These are phyloP conservation scores for Muscidifurax raptorellus DNA, from an alignment of 1,140 invertebrate genomes.

Conservation along the genomic window DNA sequence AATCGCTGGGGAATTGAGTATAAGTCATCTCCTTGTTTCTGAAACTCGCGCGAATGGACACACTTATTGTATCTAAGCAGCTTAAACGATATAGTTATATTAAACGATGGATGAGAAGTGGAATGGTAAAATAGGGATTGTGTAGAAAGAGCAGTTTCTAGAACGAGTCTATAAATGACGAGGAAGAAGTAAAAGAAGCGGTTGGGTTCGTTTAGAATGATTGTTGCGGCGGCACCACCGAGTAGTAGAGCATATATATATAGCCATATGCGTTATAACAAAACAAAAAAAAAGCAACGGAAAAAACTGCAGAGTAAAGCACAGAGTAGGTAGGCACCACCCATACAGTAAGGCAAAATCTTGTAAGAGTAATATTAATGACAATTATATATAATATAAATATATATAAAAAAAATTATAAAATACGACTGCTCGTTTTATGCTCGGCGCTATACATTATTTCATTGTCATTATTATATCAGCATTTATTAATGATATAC, in stretches of 20 bases:
- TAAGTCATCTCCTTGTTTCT: constrained; percentile 23
- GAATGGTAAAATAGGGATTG: constrained; percentile 63
- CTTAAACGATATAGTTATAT: constrained; percentile 69
- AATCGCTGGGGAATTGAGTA: constrained; percentile 45
- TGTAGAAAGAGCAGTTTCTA: constrained; percentile 59
- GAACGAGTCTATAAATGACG: constrained; percentile 10
- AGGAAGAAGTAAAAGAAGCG: constrained; percentile 22
- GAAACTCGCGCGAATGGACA: constrained; percentile 53
- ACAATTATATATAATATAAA: constrained; percentile 63
- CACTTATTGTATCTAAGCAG: constrained; percentile 68
- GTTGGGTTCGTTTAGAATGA: background rate
- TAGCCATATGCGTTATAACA: constrained; percentile 48
- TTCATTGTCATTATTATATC: constrained; percentile 75
- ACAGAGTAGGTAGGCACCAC: constrained; percentile 69
- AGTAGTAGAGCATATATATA: constrained; percentile 30
- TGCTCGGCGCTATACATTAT: constrained; percentile 72
- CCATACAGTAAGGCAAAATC: constrained; percentile 67
- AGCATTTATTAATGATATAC: constrained; percentile 74
- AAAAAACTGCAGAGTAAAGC: constrained; percentile 65
- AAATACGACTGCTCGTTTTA: constrained; percentile 72
- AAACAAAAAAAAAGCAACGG: constrained; percentile 53
- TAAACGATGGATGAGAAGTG: constrained; percentile 60
- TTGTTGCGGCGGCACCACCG: constrained; percentile 21
- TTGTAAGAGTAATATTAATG: constrained; percentile 70
- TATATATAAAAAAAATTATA: constrained; percentile 55